Evolutionary conservation across 2,113 vertebrate genomes (phyloP).

Genomic region (Mesocricetus auratus): DNA sequence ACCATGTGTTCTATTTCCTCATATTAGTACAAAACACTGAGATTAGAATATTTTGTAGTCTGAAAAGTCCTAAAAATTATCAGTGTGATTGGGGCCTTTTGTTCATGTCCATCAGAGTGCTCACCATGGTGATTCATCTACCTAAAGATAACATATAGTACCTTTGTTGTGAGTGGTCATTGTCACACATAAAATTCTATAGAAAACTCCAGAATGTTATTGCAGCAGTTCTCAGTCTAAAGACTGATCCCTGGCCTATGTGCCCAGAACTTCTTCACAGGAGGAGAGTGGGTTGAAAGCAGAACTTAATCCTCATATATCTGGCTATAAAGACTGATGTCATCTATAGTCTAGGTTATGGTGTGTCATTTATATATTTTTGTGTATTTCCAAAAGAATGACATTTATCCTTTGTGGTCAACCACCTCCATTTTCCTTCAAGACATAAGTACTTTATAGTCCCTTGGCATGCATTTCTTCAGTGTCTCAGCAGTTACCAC

Average conservation of each 20-base stretch:
- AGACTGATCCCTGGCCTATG: not conserved
- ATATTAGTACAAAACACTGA: conserved; percentile 16
- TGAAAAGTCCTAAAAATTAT: conserved; percentile 30
- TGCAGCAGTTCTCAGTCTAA: not conserved
- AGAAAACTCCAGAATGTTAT: not conserved
- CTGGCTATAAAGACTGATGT: not conserved
- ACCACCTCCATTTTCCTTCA: not conserved
- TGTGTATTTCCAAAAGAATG: not conserved
- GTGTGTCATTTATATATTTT: not conserved
- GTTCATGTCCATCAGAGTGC: not conserved
- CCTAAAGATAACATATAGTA: not conserved
- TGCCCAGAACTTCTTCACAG: not conserved
- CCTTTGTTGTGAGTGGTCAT: conserved; percentile 25
- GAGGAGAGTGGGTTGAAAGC: not conserved
- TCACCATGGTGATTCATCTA: not conserved
- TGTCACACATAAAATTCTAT: not conserved
- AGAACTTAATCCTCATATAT: not conserved
- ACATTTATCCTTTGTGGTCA: not conserved
- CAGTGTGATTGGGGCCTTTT: conserved; percentile 15
- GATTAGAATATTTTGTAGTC: not conserved
- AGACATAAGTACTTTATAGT: not conserved
- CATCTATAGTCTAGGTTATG: not conserved
- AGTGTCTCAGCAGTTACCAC: not conserved
- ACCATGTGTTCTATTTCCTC: conserved; percentile 7
- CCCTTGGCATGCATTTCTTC: not conserved